Percentiles rank a stretch among this genome's conserved stretches.
These are phyloP conservation scores for Nycteola revayana DNA, from an alignment of 2,888 invertebrate species.

Conservation along the genomic window DNA sequence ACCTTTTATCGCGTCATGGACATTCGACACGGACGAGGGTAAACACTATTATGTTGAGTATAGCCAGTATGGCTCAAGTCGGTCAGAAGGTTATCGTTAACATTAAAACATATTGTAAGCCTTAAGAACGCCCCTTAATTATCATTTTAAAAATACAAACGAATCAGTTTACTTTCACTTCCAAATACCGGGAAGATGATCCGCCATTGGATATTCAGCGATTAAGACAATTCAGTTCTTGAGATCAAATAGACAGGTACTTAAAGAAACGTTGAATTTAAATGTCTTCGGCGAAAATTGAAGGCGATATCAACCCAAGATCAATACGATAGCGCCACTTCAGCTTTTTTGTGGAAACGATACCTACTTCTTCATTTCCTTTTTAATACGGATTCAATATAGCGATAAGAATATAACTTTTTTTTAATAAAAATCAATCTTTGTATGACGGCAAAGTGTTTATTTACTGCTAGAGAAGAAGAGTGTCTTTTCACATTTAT, in stretches of 20 bases:
- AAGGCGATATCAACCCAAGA: constrained; percentile 48
- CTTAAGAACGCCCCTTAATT: too few relatives aligned
- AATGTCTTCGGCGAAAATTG: constrained; percentile 50
- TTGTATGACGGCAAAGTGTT: constrained; percentile 29
- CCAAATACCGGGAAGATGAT: too few relatives aligned
- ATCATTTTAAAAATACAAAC: too few relatives aligned
- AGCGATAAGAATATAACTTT: constrained; percentile 48
- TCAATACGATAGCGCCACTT: constrained; percentile 57
- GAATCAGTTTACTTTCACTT: too few relatives aligned
- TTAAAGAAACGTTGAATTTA: constrained; percentile 45
- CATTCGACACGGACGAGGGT: too few relatives aligned
- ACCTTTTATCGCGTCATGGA: too few relatives aligned
- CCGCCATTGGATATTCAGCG: constrained; percentile 3
- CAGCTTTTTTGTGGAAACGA: constrained; percentile 53
- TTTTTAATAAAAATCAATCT: constrained; percentile 41
- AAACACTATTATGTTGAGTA: too few relatives aligned
- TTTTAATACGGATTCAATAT: constrained; percentile 61
- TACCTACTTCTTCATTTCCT: constrained; percentile 60
- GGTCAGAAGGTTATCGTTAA: too few relatives aligned
- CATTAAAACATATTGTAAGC: too few relatives aligned
- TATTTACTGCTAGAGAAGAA: constrained; percentile 27
- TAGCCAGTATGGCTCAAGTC: too few relatives aligned
- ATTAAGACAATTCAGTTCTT: constrained; percentile 47
- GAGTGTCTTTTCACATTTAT: too few relatives aligned
- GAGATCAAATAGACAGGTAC: constrained; percentile 37